Percentiles rank a stretch among this genome's conserved stretches.
These are phyloP conservation scores for Rhogogaster chlorosoma DNA, from an alignment of 2,888 invertebrate genomes.

Conservation along the genomic window DNA sequence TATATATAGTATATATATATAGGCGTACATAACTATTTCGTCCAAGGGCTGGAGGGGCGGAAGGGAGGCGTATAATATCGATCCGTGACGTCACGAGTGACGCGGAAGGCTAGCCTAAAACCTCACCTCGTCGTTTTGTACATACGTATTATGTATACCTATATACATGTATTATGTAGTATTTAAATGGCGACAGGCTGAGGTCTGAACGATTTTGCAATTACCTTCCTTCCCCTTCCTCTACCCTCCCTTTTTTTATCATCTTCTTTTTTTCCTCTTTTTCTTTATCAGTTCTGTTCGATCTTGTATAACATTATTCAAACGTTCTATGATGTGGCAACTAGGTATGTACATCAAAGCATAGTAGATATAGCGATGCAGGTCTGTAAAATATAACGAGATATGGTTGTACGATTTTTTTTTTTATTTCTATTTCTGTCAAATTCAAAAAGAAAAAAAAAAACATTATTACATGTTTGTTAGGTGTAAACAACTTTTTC, in stretches of 20 bases:
- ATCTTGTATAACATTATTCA: neutral
- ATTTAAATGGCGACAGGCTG: neutral
- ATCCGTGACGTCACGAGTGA: slow-evolving; percentile 38
- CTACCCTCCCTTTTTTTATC: neutral
- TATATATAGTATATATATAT: neutral
- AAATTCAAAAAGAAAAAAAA: too few species aligned
- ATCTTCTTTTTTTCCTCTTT: neutral
- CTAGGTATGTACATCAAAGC: too few species aligned
- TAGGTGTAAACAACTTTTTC: too few species aligned
- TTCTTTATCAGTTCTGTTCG: neutral
- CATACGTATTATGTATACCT: neutral
- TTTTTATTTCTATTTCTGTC: too few species aligned
- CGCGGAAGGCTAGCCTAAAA: slow-evolving; percentile 8
- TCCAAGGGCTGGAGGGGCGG: neutral
- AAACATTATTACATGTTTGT: too few species aligned
- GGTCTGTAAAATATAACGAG: too few species aligned
- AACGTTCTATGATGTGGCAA: neutral
- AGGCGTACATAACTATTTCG: neutral
- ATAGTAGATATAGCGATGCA: too few species aligned
- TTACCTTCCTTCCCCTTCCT: neutral
- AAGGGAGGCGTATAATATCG: slow-evolving; percentile 22
- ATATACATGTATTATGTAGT: neutral
- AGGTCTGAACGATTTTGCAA: neutral
- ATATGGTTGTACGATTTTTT: too few species aligned
- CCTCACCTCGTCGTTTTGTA: slow-evolving; percentile 1